Base-by-base conservation (phyloP, 1,140 invertebrate species). In the Bactericera cockerelli region DNA sequence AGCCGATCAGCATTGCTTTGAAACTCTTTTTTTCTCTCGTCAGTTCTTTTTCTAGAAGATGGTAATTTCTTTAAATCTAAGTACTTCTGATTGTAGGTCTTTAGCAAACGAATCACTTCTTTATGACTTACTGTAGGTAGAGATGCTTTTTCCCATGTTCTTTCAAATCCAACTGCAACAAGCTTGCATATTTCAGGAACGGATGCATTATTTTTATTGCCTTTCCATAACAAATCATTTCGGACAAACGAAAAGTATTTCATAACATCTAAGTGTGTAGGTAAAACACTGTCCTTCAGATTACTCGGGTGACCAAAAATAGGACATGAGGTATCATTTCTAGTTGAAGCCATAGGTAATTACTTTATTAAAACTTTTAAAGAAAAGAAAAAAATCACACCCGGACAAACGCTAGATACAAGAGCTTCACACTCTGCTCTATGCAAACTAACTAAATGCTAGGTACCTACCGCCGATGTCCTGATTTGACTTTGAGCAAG, bases 21-120 rank as follows among this genome's bases (percentile, higher is more conserved):
- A 36, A 58, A 58, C 19, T 58, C 11, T 59, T 58, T 33, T 22
- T 33, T 22, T 39, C 49, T 58, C 49, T 58, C 36, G 11, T 53
- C 11, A 33, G 26, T 21, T 58, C 22, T 38, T 58, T 36, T 39
- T 4, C 13, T 26, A 36, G 21, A 11, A 33, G 31, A 39, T 42
- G 28, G 28, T 8, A 58, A 6, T 58, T 33, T 2, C 28, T 58
- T 58, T 58, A 22, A 39, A 21, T 31, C 33, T 16, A 36, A 16
- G 16, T 36, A 11, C 25, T 58, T 58, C 36, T 58, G 24, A 21
- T 58, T 26, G 49, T 21, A 58, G 1, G 57, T n/a, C 26, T 58
- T 4, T 16, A 58, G 49, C 33, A 53, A 33, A 10, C 19, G 19
- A 11, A 33, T 58, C 4, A 58, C 36, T 58, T 22, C 6, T 42